Evolutionary conservation across 2,797 vertebrate species (phyloP).

Genomic region (Cirrhinus mrigala): DNA sequence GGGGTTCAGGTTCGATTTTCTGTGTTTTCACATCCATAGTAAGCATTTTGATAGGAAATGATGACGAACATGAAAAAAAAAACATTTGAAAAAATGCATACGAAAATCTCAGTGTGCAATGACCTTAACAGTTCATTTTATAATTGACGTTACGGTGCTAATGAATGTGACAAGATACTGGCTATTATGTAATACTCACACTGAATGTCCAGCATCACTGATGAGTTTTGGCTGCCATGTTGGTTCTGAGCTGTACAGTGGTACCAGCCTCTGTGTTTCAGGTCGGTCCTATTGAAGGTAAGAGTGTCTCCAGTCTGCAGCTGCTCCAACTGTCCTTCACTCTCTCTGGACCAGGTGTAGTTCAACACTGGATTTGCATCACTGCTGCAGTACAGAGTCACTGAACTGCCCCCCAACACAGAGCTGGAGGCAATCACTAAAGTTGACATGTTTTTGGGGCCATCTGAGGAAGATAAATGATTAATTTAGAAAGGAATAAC

Average conservation of each 20-base stretch:
- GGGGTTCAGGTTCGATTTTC: too few species aligned
- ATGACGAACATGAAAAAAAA: too few species aligned
- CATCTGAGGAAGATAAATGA: not conserved
- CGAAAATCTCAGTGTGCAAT: too few species aligned
- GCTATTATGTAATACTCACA: conserved; percentile 26
- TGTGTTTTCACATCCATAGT: too few species aligned
- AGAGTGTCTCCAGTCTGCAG: conserved; percentile 14
- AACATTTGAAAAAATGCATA: too few species aligned
- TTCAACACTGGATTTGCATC: conserved; percentile 18
- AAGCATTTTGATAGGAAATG: too few species aligned
- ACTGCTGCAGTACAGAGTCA: conserved; percentile 39
- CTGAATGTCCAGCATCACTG: conserved; percentile 38
- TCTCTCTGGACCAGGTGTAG: conserved; percentile 48
- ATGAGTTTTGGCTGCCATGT: conserved; percentile 10
- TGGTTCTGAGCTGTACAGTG: conserved; percentile 48
- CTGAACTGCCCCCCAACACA: conserved; percentile 13
- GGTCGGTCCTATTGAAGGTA: not conserved
- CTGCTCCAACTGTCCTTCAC: conserved; percentile 11
- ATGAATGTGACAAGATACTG: not conserved
- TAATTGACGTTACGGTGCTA: not conserved
- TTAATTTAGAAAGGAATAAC: too few species aligned
- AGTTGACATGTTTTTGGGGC: not conserved
- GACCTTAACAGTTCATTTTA: not conserved
- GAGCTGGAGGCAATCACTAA: not conserved
- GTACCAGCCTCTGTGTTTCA: conserved; percentile 33